Base-by-base conservation (phyloP, 2,888 invertebrate species). In the Leucophenga maculata region DNA sequence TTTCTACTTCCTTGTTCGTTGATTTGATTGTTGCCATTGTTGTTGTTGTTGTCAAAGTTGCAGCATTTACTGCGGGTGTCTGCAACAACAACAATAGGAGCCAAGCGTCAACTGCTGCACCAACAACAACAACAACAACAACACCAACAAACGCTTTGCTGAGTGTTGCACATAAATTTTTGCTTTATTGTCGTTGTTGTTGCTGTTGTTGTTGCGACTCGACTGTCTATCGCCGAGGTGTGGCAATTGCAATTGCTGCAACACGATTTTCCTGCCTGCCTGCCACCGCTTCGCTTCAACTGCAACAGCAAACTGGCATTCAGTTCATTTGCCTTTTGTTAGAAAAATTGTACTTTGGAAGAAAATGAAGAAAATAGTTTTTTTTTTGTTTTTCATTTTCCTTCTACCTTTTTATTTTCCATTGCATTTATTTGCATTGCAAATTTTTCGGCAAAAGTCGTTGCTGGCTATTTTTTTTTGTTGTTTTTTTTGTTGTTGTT, bases 301-400 rank as follows among this genome's bases (percentile, higher is more conserved):
- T 46, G 46, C 66, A 68, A 65, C 72, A 68, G 4, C 26, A 26
- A 26, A 60, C 79, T 77, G 76, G 83, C 79, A 78, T 78, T 82
- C 83, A 80, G 84, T 81, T 81, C 85, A 85, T 81, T 81, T 81
- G 84, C 85, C 82, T 82, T 72, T 77, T 77, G 46, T 76, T 39
- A 46, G 83, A 82, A 79, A 84, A 81, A 80, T 81, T 39, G 13
- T 26, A 62, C 44, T 62, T 44, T 8, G 18, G 16, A 50, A 46
- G 13, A 46, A 46, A 50, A 50, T 18, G 50, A 16, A 18, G 50
- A n/a, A 50, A 50, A 50, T 65, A 13, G 75, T 72, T 70, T 75
- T 70, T 59, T 31, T 52, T 16, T 52, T 16, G 65, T 74, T 72
- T 46, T 9, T 11, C 13, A 16, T 48, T 64, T 20, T 26, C 57